Evolutionary conservation across 2,888 invertebrate species (phyloP).

Genomic region (Acleris emargana): DNA sequence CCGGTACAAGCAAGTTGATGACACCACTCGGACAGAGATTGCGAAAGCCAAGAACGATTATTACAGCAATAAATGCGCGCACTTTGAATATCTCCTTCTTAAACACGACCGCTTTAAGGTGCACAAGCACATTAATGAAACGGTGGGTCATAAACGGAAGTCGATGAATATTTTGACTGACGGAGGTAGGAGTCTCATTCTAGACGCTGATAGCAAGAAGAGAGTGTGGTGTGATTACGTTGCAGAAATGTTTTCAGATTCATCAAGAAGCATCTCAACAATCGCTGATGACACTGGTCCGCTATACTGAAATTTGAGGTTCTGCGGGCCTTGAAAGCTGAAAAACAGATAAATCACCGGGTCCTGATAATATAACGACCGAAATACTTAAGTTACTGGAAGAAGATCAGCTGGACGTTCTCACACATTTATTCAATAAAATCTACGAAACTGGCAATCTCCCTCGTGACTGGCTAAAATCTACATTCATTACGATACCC

Average conservation of each 20-base stretch:
- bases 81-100: neutral
- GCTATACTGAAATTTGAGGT: neutral
- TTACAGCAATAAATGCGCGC: neutral
- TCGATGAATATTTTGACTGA: neutral
- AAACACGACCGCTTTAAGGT: neutral
- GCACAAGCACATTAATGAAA: conserved; percentile 1
- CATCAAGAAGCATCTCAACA: neutral
- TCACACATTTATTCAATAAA: too few relatives aligned
- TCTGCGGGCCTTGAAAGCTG: neutral
- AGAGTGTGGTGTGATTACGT: neutral
- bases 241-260: neutral
- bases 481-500: too few relatives aligned
- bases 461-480: too few relatives aligned
- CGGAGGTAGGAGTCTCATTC: neutral
- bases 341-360: neutral
- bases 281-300: neutral
- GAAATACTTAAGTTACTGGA: neutral
- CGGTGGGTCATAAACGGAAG: neutral
- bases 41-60: neutral
- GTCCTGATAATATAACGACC: neutral
- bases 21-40: neutral
- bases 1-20: neutral
- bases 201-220: neutral
- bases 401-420: too few relatives aligned
- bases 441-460: too few relatives aligned